Base-by-base conservation (phyloP, 1,140 invertebrate species). In the Harpegnathos saltator region DNA sequence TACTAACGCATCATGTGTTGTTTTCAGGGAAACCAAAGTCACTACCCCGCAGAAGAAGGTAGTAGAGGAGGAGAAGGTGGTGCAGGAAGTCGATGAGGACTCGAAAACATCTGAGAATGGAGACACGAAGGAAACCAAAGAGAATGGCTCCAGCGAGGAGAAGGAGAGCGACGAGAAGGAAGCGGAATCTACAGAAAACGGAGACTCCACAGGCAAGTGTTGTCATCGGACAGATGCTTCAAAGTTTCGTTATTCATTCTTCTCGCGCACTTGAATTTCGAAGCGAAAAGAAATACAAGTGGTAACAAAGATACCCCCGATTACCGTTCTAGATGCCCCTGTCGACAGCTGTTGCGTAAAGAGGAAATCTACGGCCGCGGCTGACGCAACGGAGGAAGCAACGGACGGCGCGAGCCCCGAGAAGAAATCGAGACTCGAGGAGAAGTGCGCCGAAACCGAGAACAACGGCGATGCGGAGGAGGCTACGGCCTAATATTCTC, bases 341-440 rank as follows among this genome's bases (percentile, higher is more conserved):
- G 85, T 84, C 17, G 94, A 95, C 58, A 91, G 87, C 56, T 95
- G 94, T 83, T 93, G 94, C 86, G 95, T 96, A 92, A 97, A 97
- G 92, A 96, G 96, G 95, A 97, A 97, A 95, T 97, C 96, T 48
- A 95, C 95, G 26, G 92, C 93, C 17, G 95, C 93, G 12, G 90
- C 66, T 12, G 96, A 96, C 78, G 95, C 95, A 50, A 95, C 94
- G n/a, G 95, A 94, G 58, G 94, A 93, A 58, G 86, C 92, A 1
- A 90, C 93, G 19, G 96, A 96, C 83, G 96, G 95, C 69, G 95
- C 95, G 19, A 96, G 95, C 87, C 96, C 96, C 19, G 96, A 96
- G 88, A 97, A 97, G 92, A 97, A 97, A 87, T 95, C 96, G 73
- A 97, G 96, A 94, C 92, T 97, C 33, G 96, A 95, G 1, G 96